Conservation (phyloP, 2,797 vertebrate species). For the Scolopax bukidnonensis region DNA sequence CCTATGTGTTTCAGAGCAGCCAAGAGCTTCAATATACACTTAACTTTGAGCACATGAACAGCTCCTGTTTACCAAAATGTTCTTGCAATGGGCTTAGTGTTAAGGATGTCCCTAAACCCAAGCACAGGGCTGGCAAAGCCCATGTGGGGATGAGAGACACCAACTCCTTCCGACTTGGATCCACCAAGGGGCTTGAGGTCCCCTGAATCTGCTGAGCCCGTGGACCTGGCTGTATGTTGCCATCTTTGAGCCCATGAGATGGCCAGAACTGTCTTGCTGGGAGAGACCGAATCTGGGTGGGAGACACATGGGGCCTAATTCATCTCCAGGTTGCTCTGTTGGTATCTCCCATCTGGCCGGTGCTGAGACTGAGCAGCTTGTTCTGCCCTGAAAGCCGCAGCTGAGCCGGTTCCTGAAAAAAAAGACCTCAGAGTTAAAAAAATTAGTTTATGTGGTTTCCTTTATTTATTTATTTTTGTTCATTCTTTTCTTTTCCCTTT, state of each 20-base stretch:
- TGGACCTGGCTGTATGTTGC: fast-evolving
- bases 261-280: neutral
- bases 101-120: neutral
- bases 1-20: neutral
- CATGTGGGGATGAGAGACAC: fast-evolving
- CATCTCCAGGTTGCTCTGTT: neutral
- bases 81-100: neutral
- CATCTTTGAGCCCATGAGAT: neutral
- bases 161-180: neutral
- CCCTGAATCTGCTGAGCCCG: fast-evolving
- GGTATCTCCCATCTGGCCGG: neutral
- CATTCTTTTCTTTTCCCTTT: neutral
- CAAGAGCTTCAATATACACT: neutral
- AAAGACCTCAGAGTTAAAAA: neutral
- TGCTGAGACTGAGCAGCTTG: neutral
- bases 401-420: neutral
- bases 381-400: neutral
- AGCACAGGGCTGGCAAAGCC: neutral
- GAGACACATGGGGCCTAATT: neutral
- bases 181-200: neutral
- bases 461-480: neutral
- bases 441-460: neutral
- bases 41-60: neutral
- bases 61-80: neutral
- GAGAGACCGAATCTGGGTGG: neutral